Evolutionary conservation across 2,797 vertebrate species (phyloP), one percentile per base, ranked within the genome.

Genomic region (Lithobates pipiens): DNA sequence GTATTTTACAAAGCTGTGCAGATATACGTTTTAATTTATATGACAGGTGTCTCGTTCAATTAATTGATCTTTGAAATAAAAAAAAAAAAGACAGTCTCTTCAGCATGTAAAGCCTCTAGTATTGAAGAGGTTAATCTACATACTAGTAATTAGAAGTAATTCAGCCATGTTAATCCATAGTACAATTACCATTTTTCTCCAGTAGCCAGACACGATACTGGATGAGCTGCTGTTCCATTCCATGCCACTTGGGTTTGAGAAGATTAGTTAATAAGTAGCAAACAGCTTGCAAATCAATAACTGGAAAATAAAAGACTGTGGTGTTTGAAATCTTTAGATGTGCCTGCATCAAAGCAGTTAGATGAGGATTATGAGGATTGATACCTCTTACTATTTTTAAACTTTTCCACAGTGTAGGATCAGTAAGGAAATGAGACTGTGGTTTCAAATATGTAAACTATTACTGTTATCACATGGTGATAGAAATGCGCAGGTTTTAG

Each of bases 301-400:
- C 42, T 84, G 77, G 76, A 72, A 78, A 78, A 42, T 77, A 84
- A 84, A 70, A 63, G 39, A 78, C 76, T 78, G 83, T 63, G 68
- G 69, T 72, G 67, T 18, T 71, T 78, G 83, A 68, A 68, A 57
- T 73, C 50, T 63, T 65, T 63, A 34, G 50, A 73, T 46, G 68
- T 29, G 50, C 29, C 42, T 65, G 75, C 18, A 46, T 36, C 39
- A 63, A 78, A 71, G 44, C 50, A 72, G 83, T 36, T 57, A 73
- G 75, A 77, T 71, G 61, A 29, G 83, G 76, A 84, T 84, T 84
- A 84, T 34, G 46, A 42, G 46, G 67, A 84, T 77, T 34, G 50
- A 57, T 76, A 32, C 16, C 18, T 25, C 23, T 78, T 39, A 42
- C 34, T 80, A 80, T 44, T 46, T 57, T 46, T 25, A 25, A 46